Evolutionary conservation across 2,888 invertebrate species (phyloP).

Genomic region (Tryphoninae sp.): DNA sequence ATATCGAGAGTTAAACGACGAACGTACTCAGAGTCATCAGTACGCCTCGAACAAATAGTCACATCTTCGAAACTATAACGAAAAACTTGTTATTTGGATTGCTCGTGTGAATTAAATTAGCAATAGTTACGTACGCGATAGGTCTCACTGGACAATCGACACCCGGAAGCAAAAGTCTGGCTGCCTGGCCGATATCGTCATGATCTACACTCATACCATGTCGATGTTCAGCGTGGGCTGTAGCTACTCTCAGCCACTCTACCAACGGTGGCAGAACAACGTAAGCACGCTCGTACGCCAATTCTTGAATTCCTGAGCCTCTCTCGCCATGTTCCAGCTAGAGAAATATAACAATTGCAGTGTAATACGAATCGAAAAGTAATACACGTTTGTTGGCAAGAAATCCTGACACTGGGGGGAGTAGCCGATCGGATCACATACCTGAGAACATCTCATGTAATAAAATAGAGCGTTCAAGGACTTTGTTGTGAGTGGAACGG

Average conservation of each 20-base stretch:
- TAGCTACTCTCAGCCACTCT: conserved; percentile 94
- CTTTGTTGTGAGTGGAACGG: conserved; percentile 83
- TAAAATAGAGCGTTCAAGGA: conserved; percentile 93
- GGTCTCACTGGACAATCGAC: conserved; percentile 94
- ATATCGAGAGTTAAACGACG: conserved; percentile 87
- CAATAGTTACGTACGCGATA: conserved; percentile 83
- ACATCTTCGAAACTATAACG: conserved; percentile 83
- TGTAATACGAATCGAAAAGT: neutral
- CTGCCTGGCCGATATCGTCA: conserved; percentile 94
- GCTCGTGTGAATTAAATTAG: neutral
- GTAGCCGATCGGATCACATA: conserved; percentile 71
- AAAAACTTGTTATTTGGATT: conserved; percentile 10
- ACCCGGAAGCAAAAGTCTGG: conserved; percentile 91
- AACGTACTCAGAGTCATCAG: conserved; percentile 84
- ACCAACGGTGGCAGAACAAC: conserved; percentile 93
- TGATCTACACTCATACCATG: conserved; percentile 90
- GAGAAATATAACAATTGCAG: conserved; percentile 26
- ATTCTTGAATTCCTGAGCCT: conserved; percentile 85
- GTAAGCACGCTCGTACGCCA: conserved; percentile 93
- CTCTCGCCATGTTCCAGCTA: conserved; percentile 87
- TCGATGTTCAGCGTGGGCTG: conserved; percentile 91
- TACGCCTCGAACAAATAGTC: conserved; percentile 80
- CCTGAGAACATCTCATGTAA: conserved; percentile 95
- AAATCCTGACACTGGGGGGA: neutral
- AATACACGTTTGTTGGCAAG: neutral